Conservation (phyloP, 2,797 vertebrate species). For the Scolopax bukidnonensis region DNA sequence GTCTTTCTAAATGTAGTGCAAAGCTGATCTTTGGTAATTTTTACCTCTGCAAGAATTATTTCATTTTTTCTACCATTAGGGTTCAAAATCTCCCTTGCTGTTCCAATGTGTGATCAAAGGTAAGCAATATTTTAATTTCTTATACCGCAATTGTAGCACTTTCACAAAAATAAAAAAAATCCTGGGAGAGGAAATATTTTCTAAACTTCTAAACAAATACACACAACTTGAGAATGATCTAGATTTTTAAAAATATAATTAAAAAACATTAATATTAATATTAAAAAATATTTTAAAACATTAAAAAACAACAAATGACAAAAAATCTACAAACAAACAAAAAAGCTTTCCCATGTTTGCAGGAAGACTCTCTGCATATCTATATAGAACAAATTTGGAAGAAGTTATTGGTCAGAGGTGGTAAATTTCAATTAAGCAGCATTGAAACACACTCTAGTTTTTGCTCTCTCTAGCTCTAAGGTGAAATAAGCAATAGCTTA, state of each 20-base stretch:
- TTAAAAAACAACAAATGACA: no score
- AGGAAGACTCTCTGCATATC: neutral
- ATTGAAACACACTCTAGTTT: neutral
- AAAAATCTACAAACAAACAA: fast-evolving
- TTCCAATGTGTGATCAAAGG: neutral
- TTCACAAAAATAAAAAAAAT: neutral
- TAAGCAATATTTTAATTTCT: neutral
- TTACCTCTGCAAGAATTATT: neutral
- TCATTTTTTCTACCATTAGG: neutral
- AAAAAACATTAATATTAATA: no score
- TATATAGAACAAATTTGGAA: neutral
- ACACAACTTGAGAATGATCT: neutral
- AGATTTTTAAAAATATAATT: neutral
- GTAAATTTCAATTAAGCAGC: neutral
- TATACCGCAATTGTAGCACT: neutral
- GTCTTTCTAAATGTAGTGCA: neutral
- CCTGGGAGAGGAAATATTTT: neutral
- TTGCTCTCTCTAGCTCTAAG: neutral
- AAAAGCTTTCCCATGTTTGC: no score
- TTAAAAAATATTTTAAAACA: no score
- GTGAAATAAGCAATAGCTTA: neutral
- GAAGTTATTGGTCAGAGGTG: neutral
- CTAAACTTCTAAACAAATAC: neutral
- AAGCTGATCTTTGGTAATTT: neutral
- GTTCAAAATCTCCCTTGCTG: neutral